Evolutionary conservation across 2,888 invertebrate species (phyloP).

Genomic region (Colostygia pectinataria): DNA sequence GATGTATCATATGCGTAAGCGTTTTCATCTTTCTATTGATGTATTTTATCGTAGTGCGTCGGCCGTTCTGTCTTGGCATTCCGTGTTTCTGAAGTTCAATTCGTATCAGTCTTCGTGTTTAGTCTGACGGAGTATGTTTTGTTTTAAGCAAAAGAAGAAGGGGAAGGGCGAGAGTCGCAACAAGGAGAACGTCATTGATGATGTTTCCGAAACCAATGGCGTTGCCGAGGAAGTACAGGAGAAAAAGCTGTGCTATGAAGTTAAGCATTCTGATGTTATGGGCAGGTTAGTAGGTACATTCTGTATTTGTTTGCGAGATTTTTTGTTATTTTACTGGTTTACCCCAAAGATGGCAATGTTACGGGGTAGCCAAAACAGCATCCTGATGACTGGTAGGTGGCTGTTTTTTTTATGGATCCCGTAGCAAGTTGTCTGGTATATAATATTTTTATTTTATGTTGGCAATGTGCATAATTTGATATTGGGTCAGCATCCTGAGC

Average conservation of each 20-base stretch:
- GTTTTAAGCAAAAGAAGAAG: conserved; percentile 71
- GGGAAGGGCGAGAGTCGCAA: conserved; percentile 58
- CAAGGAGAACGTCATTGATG: conserved; percentile 66
- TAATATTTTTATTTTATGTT: conserved; percentile 5
- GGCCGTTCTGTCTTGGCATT: conserved; percentile 9
- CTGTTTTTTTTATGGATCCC: too few species aligned
- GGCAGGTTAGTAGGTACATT: conserved; percentile 72
- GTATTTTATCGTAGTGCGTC: conserved; percentile 16
- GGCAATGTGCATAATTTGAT: conserved; percentile 7
- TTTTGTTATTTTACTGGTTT: too few species aligned
- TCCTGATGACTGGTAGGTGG: too few species aligned
- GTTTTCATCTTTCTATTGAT: conserved; percentile 12
- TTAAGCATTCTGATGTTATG: conserved; percentile 84
- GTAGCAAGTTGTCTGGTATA: too few species aligned
- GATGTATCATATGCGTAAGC: conserved; percentile 64
- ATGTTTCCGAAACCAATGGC: conserved; percentile 42
- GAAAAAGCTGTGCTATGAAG: conserved; percentile 82
- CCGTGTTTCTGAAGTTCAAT: conserved; percentile 9
- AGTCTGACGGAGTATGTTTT: conserved; percentile 34
- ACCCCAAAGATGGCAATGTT: too few species aligned
- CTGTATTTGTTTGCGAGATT: background rate
- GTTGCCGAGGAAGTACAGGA: conserved; percentile 70
- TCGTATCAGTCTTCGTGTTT: conserved; percentile 20
- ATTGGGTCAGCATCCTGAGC: conserved; percentile 1
- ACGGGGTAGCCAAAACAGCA: too few species aligned